Base-by-base conservation (phyloP, 53 echinoderm and acorn worm species). In the Zoroaster sp. region DNA sequence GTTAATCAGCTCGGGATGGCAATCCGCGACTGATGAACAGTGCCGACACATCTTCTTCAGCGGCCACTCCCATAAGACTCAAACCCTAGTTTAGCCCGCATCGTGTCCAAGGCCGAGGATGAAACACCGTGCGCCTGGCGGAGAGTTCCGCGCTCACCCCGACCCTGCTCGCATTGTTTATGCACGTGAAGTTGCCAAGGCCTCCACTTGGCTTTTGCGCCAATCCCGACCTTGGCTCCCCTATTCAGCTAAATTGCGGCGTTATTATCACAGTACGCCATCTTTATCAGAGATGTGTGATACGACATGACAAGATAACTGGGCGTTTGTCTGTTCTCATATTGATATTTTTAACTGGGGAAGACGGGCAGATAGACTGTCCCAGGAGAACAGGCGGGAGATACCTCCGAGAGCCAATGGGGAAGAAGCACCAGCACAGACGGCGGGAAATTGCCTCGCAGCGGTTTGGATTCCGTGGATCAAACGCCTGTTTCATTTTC, bases 401-500 rank as follows among this genome's bases (percentile, higher is more conserved):
- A 85, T 47, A 41, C 28, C 59, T 35, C 10, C 28, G 30, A 8
- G 82, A 41, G 35, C 36, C 71, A 25, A 43, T 28, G 45, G 75
- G 75, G 4, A 40, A 0, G 83, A 83, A 28, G 30, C 83, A 41
- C 67, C 33, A 11, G 67, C 30, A 3, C 17, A 83, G 66, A 23
- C 66, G 67, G 17, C 44, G 83, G 69, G 66, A 83, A 85, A 85
- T 85, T 85, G 71, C 71, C 85, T 69, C 18, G 9, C 47, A 71
- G 47, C n/a, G 45, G 36, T 85, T 35, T 15, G 51, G 47, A 85
- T 85, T 85, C 67, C 85, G 34, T 35, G 71, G 46, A 71, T 85
- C 85, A 71, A 85, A 85, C 85, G 85, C 35, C 37, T 85, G 85
- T 47, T 85, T 85, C 85, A 85, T 47, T 85, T 70, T 85, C 85